Evolutionary conservation across 1,140 invertebrate species (phyloP), one percentile per base, ranked within the genome.

Genomic region (Archegozetes longisetosus): DNA sequence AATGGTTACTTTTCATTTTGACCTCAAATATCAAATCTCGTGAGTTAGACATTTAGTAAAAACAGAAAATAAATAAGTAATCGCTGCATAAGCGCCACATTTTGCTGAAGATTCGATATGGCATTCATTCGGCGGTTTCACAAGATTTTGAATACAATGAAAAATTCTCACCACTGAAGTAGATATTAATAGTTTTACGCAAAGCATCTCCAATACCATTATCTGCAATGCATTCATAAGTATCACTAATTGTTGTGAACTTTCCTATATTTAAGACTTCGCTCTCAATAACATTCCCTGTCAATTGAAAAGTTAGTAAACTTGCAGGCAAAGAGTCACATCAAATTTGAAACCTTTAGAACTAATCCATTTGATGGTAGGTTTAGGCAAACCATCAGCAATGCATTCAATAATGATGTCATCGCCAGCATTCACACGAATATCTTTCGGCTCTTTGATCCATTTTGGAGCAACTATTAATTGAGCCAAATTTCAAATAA

Each of bases 401-500:
- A 49, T 17, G 28, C 65, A 66, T 13, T 60, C 55, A 1, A 66
- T 17, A 2, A 20, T 26, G 1, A 62, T 2, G n/a, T 28, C 48
- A 12, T 55, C 55, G 23, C 64, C 65, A 32, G 53, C 51, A 53
- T 52, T 52, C 0, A 26, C 53, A 22, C 17, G 9, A 3, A 55
- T 26, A 52, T 66, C 58, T 28, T 26, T 14, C 25, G 65, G 65
- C 29, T 63, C 61, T 22, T 55, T 61, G 2, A 64, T 0, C 64
- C 65, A 66, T 20, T 32, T 53, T 23, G 64, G 64, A 20, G 64
- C 53, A 3, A 60, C 64, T 66, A 46, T 52, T 52, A n/a, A n/a
- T 6, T 25, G 14, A n/a, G 2, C 14, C 13, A 9, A 13, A 23
- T 6, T 25, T 6, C 14, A 52, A 28, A 9, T 14, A 52, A 25